Evolutionary conservation across 2,113 vertebrate genomes (phyloP).

Genomic region (Seriola dumerili): DNA sequence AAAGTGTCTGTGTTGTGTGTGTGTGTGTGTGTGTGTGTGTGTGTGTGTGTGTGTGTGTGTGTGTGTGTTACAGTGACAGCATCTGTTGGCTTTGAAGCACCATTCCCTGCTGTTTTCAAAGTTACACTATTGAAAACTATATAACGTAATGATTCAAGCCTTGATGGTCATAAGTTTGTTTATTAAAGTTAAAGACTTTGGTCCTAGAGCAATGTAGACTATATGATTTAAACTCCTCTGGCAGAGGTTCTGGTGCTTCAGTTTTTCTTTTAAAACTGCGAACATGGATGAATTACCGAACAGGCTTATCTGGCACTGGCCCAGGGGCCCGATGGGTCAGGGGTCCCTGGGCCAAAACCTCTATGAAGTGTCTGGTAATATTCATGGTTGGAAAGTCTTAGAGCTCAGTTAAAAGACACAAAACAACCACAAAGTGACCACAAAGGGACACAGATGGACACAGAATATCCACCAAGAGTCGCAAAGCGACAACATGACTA

Average conservation of each 20-base stretch:
- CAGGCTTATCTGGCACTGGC: background rate
- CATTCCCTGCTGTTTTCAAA: slow-evolving; percentile 7
- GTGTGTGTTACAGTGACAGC: background rate
- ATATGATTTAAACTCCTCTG: background rate
- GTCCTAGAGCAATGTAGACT: background rate
- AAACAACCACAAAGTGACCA: background rate
- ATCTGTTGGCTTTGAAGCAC: background rate
- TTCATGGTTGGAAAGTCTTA: background rate
- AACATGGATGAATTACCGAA: background rate
- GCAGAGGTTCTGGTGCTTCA: background rate
- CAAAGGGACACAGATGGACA: too few relatives aligned
- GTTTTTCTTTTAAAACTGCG: background rate
- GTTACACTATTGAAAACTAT: background rate
- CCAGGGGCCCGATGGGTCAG: background rate
- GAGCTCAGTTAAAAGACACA: background rate
- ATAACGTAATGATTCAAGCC: background rate
- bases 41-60: slow-evolving; percentile 7
- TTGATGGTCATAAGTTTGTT: background rate
- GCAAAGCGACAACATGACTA: background rate
- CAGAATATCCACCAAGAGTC: too few relatives aligned
- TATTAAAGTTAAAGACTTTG: slow-evolving; percentile 2
- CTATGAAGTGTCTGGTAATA: background rate
- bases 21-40: slow-evolving; percentile 12
- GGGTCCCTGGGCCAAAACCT: background rate
- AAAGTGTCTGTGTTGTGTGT: background rate